These are phyloP conservation scores for Sminthurides aquaticus DNA, from an alignment of 2,888 invertebrate genomes.

Conservation along the genomic window DNA sequence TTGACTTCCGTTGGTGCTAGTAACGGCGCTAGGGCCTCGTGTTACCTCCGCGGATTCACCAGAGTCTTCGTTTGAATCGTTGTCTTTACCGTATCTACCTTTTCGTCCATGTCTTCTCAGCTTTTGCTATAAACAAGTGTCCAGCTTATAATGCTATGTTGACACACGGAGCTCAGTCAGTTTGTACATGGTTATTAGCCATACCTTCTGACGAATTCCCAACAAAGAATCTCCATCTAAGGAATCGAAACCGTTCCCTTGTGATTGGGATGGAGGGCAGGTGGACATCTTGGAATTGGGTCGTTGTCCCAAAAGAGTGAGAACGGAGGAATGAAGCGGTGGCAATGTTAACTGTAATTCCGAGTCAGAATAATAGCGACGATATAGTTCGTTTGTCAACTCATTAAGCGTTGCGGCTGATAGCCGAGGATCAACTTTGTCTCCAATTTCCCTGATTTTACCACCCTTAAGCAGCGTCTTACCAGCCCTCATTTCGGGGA, in stretches of 20 bases:
- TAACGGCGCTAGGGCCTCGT: neutral
- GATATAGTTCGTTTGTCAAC: constrained; percentile 23
- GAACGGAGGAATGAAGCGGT: constrained; percentile 41
- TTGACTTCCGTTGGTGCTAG: neutral
- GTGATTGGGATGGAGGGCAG: neutral
- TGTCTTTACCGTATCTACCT: constrained; percentile 22
- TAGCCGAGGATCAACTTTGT: constrained; percentile 1
- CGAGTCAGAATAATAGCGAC: constrained; percentile 18
- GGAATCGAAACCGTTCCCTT: neutral
- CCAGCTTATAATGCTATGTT: no score
- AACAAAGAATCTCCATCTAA: neutral
- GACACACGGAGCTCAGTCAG: no score
- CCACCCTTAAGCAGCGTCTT: constrained; percentile 3
- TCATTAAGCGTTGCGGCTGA: constrained; percentile 18
- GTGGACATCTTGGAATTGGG: constrained; percentile 16
- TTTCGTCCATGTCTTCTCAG: constrained; percentile 38
- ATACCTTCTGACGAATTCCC: neutral
- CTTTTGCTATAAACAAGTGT: constrained; percentile 24
- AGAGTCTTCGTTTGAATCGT: neutral
- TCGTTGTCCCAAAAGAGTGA: constrained; percentile 38
- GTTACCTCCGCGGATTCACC: constrained; percentile 1
- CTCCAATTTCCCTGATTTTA: neutral
- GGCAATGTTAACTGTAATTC: constrained; percentile 35
- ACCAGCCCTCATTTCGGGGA: constrained; percentile 14
- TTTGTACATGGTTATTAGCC: neutral